Percentiles rank a stretch among this genome's conserved stretches.
These are phyloP conservation scores for Petrocephalus sullivani DNA, from an alignment of 2,797 vertebrate species.

Conservation along the genomic window DNA sequence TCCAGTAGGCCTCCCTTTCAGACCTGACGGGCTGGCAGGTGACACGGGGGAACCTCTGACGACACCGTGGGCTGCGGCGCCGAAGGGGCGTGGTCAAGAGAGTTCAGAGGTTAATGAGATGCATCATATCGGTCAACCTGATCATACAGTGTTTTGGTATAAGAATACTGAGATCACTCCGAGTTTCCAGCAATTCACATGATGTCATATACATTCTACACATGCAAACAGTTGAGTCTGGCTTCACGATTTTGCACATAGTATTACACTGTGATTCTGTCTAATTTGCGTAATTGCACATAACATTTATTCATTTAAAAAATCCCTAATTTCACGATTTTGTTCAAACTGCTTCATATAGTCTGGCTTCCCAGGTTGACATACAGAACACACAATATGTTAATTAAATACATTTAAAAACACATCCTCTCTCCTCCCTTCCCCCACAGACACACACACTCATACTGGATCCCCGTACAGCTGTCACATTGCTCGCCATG, in stretches of 20 bases:
- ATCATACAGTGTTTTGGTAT: not conserved
- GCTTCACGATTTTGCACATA: not conserved
- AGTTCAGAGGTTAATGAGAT: not conserved
- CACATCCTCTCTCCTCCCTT: not conserved
- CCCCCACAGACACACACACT: not conserved
- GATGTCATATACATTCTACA: not conserved
- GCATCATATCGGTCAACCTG: not conserved
- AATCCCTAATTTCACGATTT: not conserved
- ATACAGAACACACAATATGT: not conserved
- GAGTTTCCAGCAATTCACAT: not conserved
- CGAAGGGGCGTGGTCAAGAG: not conserved
- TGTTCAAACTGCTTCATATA: not conserved
- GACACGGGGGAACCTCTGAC: constrained; percentile 49
- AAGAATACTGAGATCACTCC: not conserved
- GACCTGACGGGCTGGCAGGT: constrained; percentile 51
- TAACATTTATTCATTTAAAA: not conserved
- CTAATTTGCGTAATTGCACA: not conserved
- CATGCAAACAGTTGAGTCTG: not conserved
- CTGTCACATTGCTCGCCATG: not conserved
- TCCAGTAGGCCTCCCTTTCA: constrained; percentile 58
- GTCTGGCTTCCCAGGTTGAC: not conserved
- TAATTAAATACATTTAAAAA: not conserved
- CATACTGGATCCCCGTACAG: not conserved
- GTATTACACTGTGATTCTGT: not conserved
- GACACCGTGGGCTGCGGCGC: constrained; percentile 42